A percentile compares a stretch with the other conserved stretches of the same genome.
Evolutionary conservation across 2,113 vertebrate species (phyloP).

Genomic region (Phasianus colchicus): DNA sequence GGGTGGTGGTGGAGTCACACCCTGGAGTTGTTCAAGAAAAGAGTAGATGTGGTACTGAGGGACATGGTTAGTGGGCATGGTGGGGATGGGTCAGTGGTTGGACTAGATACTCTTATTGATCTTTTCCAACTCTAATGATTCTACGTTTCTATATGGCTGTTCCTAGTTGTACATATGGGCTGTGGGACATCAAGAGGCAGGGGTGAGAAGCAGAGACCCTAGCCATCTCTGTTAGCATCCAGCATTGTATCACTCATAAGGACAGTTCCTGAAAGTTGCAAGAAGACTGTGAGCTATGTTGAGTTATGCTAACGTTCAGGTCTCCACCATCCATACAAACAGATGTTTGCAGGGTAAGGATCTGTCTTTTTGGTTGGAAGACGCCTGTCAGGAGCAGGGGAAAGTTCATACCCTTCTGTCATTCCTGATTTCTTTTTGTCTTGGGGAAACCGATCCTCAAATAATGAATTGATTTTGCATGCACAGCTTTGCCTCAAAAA

Average conservation of each 20-base stretch:
- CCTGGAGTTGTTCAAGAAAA: too few relatives aligned
- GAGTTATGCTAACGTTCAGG: neutral
- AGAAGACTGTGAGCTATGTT: neutral
- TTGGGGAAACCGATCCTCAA: neutral
- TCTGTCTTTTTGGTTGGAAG: neutral
- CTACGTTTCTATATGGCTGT: too few relatives aligned
- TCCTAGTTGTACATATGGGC: neutral
- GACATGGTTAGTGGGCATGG: too few relatives aligned
- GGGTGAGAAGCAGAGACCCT: neutral
- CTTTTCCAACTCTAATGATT: too few relatives aligned
- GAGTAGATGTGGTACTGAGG: too few relatives aligned
- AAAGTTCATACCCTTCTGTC: slow-evolving; percentile 6
- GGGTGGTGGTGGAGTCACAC: too few relatives aligned
- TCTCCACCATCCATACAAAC: neutral
- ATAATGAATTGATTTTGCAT: neutral
- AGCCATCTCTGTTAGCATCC: neutral
- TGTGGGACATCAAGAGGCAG: neutral
- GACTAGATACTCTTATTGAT: too few relatives aligned
- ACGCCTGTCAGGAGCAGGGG: neutral
- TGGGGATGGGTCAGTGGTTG: too few relatives aligned
- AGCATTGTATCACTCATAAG: neutral
- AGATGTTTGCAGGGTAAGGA: neutral
- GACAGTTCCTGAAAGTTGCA: neutral
- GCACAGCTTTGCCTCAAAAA: neutral
- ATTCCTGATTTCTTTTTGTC: neutral